A percentile compares a stretch with the other conserved stretches of the same genome.
Conservation (phyloP, 2,797 vertebrate genomes). For the Hafferia zeledoni region DNA sequence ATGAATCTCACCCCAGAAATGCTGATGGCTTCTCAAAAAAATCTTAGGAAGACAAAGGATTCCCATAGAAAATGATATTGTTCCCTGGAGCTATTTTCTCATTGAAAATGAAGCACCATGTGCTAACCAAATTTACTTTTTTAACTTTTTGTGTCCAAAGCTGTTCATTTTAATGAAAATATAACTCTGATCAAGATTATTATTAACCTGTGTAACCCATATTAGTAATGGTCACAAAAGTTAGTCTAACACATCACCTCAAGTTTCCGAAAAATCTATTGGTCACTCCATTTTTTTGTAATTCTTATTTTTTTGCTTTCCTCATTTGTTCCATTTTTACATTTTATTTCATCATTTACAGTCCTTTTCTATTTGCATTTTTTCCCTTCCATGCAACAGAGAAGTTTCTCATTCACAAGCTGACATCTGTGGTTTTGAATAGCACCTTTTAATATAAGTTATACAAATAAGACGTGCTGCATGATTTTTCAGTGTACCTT, state of each 20-base stretch:
- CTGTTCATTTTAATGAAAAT: not conserved
- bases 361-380: not conserved
- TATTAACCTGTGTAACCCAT: not conserved
- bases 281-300: not conserved
- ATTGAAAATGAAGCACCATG: not conserved
- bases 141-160: not conserved
- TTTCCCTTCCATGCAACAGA: not conserved
- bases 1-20: not conserved
- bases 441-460: conserved; percentile 35
- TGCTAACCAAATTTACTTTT: not conserved
- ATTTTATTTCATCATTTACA: conserved; percentile 23
- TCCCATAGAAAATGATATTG: not conserved
- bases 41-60: not conserved
- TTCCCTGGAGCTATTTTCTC: not conserved
- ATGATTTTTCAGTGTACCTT: conserved; percentile 33
- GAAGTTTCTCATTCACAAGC: conserved; percentile 10
- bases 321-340: not conserved
- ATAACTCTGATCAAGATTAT: not conserved
- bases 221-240: not conserved
- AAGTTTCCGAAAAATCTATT: not conserved
- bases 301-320: not conserved
- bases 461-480: not conserved
- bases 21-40: not conserved
- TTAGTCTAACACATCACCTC: not conserved
- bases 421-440: conserved; percentile 25